phyloP scores from a whole-genome alignment of 1,140 invertebrate genomes.

The Andrena cerasifolii region DNA sequence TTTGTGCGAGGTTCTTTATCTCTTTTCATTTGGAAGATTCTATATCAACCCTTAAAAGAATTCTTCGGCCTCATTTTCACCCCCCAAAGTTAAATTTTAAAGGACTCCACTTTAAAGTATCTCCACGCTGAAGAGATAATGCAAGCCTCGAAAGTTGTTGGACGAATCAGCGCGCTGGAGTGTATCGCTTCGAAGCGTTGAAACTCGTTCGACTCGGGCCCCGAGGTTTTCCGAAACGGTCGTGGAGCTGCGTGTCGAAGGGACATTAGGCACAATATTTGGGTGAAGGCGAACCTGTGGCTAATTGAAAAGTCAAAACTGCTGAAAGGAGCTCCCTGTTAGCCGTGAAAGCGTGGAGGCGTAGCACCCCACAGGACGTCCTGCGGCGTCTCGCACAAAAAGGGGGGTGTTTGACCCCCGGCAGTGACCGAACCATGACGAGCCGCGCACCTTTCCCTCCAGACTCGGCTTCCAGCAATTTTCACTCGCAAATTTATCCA shows the following conservation, averaged over 20 bases:
- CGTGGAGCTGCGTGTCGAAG: slow-evolving; percentile 61
- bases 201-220: not conserved
- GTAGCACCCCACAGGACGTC: slow-evolving; percentile 33
- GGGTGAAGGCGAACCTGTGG: slow-evolving; percentile 77
- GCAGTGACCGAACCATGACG: slow-evolving; percentile 30
- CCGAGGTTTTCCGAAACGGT: not conserved
- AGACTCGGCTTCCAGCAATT: not conserved
- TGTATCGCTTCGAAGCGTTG: slow-evolving; percentile 11
- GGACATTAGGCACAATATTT: slow-evolving; percentile 74
- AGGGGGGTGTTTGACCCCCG: not conserved
- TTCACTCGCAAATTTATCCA: not conserved
- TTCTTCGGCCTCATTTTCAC: too few relatives aligned
- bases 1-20: too few relatives aligned
- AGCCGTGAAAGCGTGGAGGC: slow-evolving; percentile 64
- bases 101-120: too few relatives aligned
- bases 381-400: slow-evolving; percentile 15
- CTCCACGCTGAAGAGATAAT: not conserved
- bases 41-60: too few relatives aligned
- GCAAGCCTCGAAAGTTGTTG: not conserved
- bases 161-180: not conserved
- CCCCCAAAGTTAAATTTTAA: too few relatives aligned
- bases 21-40: too few relatives aligned
- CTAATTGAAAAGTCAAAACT: slow-evolving; percentile 81
- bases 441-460: not conserved
- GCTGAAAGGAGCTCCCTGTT: slow-evolving; percentile 47